These are phyloP conservation scores for Proisotoma minuta DNA, from an alignment of 2,888 invertebrate genomes.

Conservation along the genomic window DNA sequence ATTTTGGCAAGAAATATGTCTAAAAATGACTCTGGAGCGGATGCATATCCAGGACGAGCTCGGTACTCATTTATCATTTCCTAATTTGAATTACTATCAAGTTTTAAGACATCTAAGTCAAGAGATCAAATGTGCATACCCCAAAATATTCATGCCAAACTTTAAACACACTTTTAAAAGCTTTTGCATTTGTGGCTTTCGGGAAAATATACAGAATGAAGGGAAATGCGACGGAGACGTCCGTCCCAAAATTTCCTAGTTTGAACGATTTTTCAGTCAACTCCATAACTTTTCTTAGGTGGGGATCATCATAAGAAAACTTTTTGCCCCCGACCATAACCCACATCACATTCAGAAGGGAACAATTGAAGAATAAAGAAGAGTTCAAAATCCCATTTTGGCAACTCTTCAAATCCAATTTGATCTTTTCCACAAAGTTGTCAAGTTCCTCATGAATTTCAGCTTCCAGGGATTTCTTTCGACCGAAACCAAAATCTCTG, in stretches of 20 bases:
- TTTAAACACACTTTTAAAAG: background rate
- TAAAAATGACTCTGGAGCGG: background rate
- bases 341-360: conserved; percentile 28
- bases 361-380: conserved; percentile 18
- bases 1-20: background rate
- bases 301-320: conserved; percentile 16
- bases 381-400: background rate
- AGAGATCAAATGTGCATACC: background rate
- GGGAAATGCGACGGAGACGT: conserved; percentile 9
- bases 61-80: background rate
- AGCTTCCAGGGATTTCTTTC: conserved; percentile 14
- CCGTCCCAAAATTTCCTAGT: conserved; percentile 4
- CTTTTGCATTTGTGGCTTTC: background rate
- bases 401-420: background rate
- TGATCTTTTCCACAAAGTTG: conserved; percentile 16
- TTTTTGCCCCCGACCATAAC: conserved; percentile 23
- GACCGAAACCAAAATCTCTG: conserved; percentile 36
- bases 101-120: background rate
- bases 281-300: conserved; percentile 9
- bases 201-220: conserved; percentile 10
- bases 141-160: conserved; percentile 9
- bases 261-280: conserved; percentile 16
- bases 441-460: conserved; percentile 21
- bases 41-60: background rate
- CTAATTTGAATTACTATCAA: background rate